Percentiles rank a stretch among this genome's conserved stretches.
These are phyloP conservation scores for Nesogale talazaci DNA, from an alignment of 2,113 vertebrate genomes.

Conservation along the genomic window DNA sequence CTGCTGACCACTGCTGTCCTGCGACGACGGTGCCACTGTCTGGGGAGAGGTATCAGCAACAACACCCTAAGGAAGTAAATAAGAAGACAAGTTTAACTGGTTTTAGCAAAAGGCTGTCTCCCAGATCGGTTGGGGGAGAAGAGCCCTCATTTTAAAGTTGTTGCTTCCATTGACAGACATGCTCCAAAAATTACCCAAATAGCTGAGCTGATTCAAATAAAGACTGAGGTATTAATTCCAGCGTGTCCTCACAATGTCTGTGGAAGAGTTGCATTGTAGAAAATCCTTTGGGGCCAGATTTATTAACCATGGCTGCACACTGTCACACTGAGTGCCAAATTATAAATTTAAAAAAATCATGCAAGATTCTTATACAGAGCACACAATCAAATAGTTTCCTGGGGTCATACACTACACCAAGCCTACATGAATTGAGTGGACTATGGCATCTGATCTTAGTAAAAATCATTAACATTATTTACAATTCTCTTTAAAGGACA, in stretches of 20 bases:
- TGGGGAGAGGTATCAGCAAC: constrained; percentile 97
- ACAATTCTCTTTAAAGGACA: constrained; percentile 30
- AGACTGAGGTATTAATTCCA: not conserved
- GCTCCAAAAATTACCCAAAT: not conserved
- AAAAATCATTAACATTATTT: constrained; percentile 47
- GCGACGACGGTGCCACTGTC: constrained; percentile 95
- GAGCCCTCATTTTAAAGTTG: not conserved
- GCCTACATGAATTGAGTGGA: not conserved
- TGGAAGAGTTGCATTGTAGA: not conserved
- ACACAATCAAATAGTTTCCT: not conserved
- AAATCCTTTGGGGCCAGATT: not conserved
- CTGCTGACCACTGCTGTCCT: constrained; percentile 95
- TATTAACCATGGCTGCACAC: not conserved
- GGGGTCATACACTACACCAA: not conserved
- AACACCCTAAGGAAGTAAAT: constrained; percentile 91
- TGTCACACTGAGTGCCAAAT: not conserved
- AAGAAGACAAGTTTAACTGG: constrained; percentile 78
- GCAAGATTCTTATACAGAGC: not conserved
- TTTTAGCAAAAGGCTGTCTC: constrained; percentile 39
- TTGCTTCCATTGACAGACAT: not conserved
- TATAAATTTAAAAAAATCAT: not conserved
- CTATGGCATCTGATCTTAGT: constrained; percentile 1
- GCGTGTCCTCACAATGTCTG: not conserved
- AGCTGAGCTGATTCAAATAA: not conserved
- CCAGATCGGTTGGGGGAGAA: not conserved